Evolutionary conservation across 2,113 vertebrate species (phyloP), one percentile per base, ranked within the genome.

Genomic region (Platysternon megacephalum): DNA sequence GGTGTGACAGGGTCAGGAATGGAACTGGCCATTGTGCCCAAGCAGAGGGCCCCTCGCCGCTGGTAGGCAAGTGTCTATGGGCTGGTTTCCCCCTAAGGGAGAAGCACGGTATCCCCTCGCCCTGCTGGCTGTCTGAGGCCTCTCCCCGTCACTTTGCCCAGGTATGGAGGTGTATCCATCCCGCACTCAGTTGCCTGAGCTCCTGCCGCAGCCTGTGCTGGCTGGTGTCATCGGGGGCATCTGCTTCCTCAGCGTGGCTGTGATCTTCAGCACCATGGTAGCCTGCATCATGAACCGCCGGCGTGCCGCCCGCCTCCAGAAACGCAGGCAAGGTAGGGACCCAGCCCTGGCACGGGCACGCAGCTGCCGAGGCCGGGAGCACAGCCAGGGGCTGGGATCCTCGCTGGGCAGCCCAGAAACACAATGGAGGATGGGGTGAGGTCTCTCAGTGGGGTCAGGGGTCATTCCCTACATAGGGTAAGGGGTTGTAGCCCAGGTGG

Each of bases 141-240:
- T 53, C 44, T 17, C 53, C 51, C 51, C 35, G 2, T 48, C 82
- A 72, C 87, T 46, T 10, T 83, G 39, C 82, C 3, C 98, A 99
- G 99, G 99, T 51, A 99, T 99, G 99, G 99, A 99, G 83, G 98
- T 99, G 89, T 99, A 99, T 92, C 99, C 99, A 0, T 98, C 99
- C 2, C 98, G 98, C 42, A 98, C 98, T 2, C 98, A 99, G 97
- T 98, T 99, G 89, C 97, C 99, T 0, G 99, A 99, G 91, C 98
- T 99, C 32, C 97, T 99, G 87, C 99, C 99, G 0, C 98, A 99
- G 97, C 99, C 99, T 0, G 98, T 99, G 87, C 93, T 99, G 97
- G 99, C 99, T 0, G 99, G 99, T 6, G 98, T 99, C 91, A 97
- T 99, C 10, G 99, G 98, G 0, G 99, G 99, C 2, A 98, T 99